Conservation (phyloP, 2,113 vertebrate species). For the Sorex araneus region DNA sequence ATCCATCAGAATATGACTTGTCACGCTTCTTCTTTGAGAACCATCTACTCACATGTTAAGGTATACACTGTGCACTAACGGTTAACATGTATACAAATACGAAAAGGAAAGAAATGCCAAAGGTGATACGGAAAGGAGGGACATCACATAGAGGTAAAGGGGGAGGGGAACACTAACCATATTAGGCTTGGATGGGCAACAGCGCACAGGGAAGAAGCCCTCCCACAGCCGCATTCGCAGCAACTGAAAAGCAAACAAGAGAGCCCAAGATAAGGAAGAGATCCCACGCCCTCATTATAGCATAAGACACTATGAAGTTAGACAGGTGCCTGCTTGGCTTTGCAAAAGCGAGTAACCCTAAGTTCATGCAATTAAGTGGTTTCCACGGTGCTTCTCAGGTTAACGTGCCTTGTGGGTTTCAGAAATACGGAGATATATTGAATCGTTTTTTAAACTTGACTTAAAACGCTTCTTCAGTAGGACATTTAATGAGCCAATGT, state of each 20-base stretch:
- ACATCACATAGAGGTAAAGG: slow-evolving; percentile 83
- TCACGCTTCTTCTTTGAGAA: background rate
- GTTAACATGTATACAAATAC: slow-evolving; percentile 64
- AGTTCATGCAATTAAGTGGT: background rate
- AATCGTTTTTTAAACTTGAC: slow-evolving; percentile 17
- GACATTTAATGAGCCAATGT: slow-evolving; percentile 23
- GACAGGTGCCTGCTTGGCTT: slow-evolving; percentile 52
- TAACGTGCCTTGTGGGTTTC: slow-evolving; percentile 29
- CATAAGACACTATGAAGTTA: slow-evolving; percentile 81
- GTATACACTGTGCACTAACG: background rate
- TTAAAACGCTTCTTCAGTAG: slow-evolving; percentile 51
- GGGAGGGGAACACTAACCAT: slow-evolving; percentile 89
- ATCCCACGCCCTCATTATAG: slow-evolving; percentile 81
- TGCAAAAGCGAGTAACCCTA: slow-evolving; percentile 9
- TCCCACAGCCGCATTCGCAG: slow-evolving; percentile 91
- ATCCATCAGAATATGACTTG: background rate
- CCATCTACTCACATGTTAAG: slow-evolving; percentile 12
- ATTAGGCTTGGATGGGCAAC: slow-evolving; percentile 92
- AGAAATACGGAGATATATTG: background rate
- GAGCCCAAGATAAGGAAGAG: slow-evolving; percentile 89
- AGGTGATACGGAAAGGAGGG: slow-evolving; percentile 78
- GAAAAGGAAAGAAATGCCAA: slow-evolving; percentile 77
- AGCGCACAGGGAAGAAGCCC: slow-evolving; percentile 91
- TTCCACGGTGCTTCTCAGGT: slow-evolving; percentile 28
- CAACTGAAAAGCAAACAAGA: slow-evolving; percentile 92